Conservation (phyloP, 2,888 invertebrate genomes). For the Notodonta ziczac region DNA sequence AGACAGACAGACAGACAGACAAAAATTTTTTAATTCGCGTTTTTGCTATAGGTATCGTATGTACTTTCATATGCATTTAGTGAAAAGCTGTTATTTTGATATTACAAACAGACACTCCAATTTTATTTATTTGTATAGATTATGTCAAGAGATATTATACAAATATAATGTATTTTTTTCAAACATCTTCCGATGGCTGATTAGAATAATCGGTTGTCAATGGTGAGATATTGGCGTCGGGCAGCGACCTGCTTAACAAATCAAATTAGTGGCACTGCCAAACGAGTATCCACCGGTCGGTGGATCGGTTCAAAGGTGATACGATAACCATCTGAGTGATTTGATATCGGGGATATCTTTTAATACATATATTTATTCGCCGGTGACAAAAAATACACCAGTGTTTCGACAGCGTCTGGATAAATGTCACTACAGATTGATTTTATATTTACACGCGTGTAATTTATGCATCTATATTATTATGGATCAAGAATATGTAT, state of each 20-base stretch:
- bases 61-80: too few species aligned
- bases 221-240: slow-evolving; percentile 17
- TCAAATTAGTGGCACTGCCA: slow-evolving; percentile 22
- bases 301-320: slow-evolving; percentile 36
- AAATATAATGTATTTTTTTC: slow-evolving; percentile 13
- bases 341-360: neutral
- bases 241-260: slow-evolving; percentile 23
- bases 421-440: neutral
- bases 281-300: slow-evolving; percentile 26
- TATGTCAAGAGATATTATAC: slow-evolving; percentile 6
- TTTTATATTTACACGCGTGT: neutral
- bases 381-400: neutral
- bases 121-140: too few species aligned
- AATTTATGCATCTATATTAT: neutral
- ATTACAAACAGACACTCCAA: too few species aligned
- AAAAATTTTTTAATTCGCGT: too few species aligned
- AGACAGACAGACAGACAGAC: too few species aligned
- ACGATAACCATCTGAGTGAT: slow-evolving; percentile 8
- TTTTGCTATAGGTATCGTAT: too few species aligned
- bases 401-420: neutral
- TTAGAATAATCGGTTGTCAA: slow-evolving; percentile 33
- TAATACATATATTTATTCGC: neutral
- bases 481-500: neutral
- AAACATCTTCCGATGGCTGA: slow-evolving; percentile 12
- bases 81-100: too few species aligned